Conservation (phyloP, 2,113 vertebrate genomes). For the Anguilla rostrata region DNA sequence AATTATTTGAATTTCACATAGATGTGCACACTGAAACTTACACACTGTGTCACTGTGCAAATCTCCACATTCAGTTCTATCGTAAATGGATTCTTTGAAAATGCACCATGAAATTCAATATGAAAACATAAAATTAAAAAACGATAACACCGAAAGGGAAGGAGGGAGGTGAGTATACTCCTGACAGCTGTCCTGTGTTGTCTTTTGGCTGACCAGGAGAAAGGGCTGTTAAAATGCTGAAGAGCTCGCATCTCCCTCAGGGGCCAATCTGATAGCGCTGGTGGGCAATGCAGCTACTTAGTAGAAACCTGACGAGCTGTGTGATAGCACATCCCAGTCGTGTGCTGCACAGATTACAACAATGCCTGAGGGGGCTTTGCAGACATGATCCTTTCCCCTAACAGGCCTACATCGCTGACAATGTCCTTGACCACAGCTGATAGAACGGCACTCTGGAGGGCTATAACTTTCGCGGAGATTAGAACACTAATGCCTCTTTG, state of each 20-base stretch:
- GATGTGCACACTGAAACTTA: too few species aligned
- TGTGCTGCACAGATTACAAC: constrained; percentile 54
- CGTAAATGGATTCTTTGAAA: background rate
- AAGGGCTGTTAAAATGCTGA: constrained; percentile 47
- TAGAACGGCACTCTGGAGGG: constrained; percentile 30
- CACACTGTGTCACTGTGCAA: too few species aligned
- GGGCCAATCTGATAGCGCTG: constrained; percentile 47
- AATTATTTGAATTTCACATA: too few species aligned
- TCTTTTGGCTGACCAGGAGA: background rate
- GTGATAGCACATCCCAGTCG: constrained; percentile 50
- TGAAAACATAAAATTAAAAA: background rate
- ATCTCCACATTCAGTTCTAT: too few species aligned
- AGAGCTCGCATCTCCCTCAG: constrained; percentile 22
- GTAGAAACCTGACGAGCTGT: constrained; percentile 56
- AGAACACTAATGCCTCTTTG: background rate
- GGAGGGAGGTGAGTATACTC: background rate
- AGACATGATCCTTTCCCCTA: constrained; percentile 43
- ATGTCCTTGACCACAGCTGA: constrained; percentile 26
- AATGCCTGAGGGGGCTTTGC: constrained; percentile 50
- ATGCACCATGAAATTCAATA: background rate
- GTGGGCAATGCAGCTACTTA: constrained; percentile 53
- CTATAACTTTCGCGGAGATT: background rate
- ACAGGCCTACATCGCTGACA: constrained; percentile 35
- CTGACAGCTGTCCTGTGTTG: background rate
- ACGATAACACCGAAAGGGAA: background rate